Conservation (phyloP, 2,888 invertebrate species). For the Andrena trimmerana region DNA sequence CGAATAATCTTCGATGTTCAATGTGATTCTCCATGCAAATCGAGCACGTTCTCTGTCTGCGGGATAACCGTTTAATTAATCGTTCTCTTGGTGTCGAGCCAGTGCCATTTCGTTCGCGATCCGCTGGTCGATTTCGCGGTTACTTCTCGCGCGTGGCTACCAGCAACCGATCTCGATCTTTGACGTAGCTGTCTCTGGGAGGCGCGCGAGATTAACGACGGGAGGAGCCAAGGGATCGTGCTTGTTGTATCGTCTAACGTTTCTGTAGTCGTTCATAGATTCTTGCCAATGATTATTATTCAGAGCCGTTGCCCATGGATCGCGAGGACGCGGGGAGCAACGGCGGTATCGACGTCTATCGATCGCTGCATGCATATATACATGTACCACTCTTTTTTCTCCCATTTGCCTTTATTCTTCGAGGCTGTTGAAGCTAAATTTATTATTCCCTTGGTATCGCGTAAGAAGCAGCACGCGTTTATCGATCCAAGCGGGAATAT, state of each 20-base stretch:
- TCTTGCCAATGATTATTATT: slow-evolving; percentile 29
- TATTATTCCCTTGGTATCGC: slow-evolving; percentile 53
- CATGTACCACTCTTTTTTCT: slow-evolving; percentile 7
- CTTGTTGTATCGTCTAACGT: slow-evolving; percentile 1
- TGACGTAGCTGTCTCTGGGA: no score
- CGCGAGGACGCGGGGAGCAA: slow-evolving; percentile 22
- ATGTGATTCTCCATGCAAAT: slow-evolving; percentile 27
- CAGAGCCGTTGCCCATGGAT: slow-evolving; percentile 22
- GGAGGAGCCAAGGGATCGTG: slow-evolving; percentile 15
- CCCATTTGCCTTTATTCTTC: slow-evolving; percentile 28
- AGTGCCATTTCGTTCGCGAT: not conserved
- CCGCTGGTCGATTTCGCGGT: not conserved
- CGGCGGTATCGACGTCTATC: slow-evolving; percentile 20
- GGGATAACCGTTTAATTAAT: not conserved
- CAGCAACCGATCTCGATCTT: no score
- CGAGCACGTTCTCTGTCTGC: slow-evolving; percentile 19
- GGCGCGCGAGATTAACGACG: not conserved
- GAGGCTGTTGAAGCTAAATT: slow-evolving; percentile 51
- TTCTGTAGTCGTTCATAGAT: slow-evolving; percentile 3
- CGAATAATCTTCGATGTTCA: slow-evolving; percentile 49
- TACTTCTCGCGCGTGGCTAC: not conserved
- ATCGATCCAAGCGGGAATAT: slow-evolving; percentile 56
- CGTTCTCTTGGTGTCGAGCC: not conserved
- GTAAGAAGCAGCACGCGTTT: slow-evolving; percentile 25
- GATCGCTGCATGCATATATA: not conserved